Base-by-base conservation (phyloP, 2,888 invertebrate genomes). In the Drosophila neutralis region DNA sequence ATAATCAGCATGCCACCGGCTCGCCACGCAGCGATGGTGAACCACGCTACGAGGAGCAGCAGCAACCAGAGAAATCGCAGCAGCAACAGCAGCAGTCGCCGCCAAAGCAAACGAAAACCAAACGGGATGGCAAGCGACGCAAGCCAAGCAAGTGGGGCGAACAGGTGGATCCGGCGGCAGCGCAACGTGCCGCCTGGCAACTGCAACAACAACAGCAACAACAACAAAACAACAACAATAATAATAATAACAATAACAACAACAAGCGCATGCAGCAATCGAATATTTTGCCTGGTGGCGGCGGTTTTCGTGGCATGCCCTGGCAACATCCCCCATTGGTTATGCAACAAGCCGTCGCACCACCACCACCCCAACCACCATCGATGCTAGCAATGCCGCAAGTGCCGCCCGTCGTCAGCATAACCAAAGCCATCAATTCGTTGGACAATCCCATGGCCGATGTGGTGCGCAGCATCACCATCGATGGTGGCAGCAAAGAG, bases 401-500 rank as follows among this genome's bases (percentile, higher is more conserved):
- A 1, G 80, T 82, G 31, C 69, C 82, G 2, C 71, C 83, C 4
- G 81, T 80, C 4, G 81, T 80, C 1, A 51, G 57, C 35, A 75
- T 51, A 15, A 78, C 82, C 52, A 86, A 86, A 59, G 76, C 87
- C 24, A 90, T 92, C n/a, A 93, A 93, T 78, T 93, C 93, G 2
- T 87, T 95, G 29, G 94, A 95, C 57, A 94, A 94, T 77, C 95
- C 95, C 18, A 94, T 94, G 78, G 94, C 94, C 62, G 97, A 97
- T 89, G 95, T 96, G 1, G 96, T 96, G 80, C 96, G 96, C 82
- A 96, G 96, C 7, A 97, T 98, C 40, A 95, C 95, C 69, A 97
- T 98, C 52, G 98, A 98, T 91, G 96, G 96, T 0, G 93, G 95
- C 24, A 95, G 96, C 0, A 94, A 97, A 79, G 97, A 97, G 91